Conservation (phyloP, 1,140 invertebrate genomes). For the Phymastichus coffea region DNA sequence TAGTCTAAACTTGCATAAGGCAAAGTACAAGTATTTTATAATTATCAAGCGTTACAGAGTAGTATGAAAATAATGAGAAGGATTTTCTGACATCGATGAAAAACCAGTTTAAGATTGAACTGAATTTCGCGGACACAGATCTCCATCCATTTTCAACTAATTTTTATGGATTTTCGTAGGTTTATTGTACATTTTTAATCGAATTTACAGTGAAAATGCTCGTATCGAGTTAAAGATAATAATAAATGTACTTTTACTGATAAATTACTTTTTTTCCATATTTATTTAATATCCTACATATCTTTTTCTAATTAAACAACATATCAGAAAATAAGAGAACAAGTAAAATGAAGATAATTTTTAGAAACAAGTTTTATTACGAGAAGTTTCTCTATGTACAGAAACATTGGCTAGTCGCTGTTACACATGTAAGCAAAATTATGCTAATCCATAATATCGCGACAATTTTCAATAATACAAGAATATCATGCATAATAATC, state of each 20-base stretch:
- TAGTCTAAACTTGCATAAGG: slow-evolving; percentile 26
- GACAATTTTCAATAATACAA: slow-evolving; percentile 28
- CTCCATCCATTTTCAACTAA: slow-evolving; percentile 22
- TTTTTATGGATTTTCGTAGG: slow-evolving; percentile 25
- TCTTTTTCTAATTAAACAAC: background rate
- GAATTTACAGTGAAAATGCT: slow-evolving; percentile 26
- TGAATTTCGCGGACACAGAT: slow-evolving; percentile 18
- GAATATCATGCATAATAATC: slow-evolving; percentile 26
- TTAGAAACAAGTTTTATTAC: slow-evolving; percentile 48
- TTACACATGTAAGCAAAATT: slow-evolving; percentile 43
- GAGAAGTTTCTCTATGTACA: slow-evolving; percentile 52
- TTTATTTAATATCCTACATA: background rate
- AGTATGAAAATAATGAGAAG: slow-evolving; percentile 1
- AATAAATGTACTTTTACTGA: slow-evolving; percentile 26
- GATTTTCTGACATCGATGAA: slow-evolving; percentile 20
- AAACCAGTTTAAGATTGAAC: slow-evolving; percentile 13
- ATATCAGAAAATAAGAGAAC: background rate
- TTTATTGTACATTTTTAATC: slow-evolving; percentile 31
- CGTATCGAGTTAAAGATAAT: slow-evolving; percentile 29
- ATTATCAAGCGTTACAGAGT: slow-evolving; percentile 19
- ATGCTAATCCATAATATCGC: slow-evolving; percentile 45
- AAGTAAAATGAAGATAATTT: slow-evolving; percentile 16
- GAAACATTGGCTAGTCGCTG: slow-evolving; percentile 47
- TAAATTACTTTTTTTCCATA: background rate
- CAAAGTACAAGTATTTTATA: slow-evolving; percentile 30